Conservation (phyloP, 2,797 vertebrate genomes). For the Rhinophrynus dorsalis region DNA sequence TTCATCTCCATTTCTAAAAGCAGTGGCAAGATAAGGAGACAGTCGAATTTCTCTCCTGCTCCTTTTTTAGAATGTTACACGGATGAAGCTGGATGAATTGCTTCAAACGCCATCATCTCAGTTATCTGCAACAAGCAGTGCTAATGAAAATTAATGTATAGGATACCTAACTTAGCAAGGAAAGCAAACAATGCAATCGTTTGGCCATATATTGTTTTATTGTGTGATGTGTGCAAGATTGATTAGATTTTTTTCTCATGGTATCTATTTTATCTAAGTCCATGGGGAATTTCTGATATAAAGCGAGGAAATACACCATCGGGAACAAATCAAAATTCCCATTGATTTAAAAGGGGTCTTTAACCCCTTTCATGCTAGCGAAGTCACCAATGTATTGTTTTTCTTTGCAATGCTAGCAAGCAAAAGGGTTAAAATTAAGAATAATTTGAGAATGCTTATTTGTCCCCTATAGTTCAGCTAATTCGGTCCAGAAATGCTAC, state of each 20-base stretch:
- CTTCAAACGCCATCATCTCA: slow-evolving; percentile 37
- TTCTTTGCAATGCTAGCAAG: no score
- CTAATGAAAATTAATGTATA: slow-evolving; percentile 47
- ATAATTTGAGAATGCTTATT: no score
- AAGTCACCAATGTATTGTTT: no score
- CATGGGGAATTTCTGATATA: no score
- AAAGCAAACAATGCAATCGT: slow-evolving; percentile 34
- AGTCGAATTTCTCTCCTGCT: slow-evolving; percentile 13
- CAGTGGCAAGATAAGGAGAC: slow-evolving; percentile 21
- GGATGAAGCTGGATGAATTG: slow-evolving; percentile 18
- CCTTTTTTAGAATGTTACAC: slow-evolving; percentile 6
- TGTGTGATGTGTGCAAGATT: slow-evolving; percentile 15
- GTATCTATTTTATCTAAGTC: no score
- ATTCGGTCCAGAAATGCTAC: no score
- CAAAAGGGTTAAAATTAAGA: no score
- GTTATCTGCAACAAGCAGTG: slow-evolving; percentile 32
- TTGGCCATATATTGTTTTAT: slow-evolving; percentile 40
- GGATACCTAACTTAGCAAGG: slow-evolving; percentile 28
- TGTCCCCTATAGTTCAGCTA: no score
- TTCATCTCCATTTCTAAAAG: background rate
- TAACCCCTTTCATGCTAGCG: no score
- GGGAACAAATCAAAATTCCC: no score
- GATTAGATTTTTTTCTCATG: slow-evolving; percentile 17
- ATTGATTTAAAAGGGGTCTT: no score
- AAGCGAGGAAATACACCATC: no score